A percentile compares a stretch with the other conserved stretches of the same genome.
These are phyloP conservation scores for Plebejus argus DNA, from an alignment of 2,888 invertebrate genomes.

Conservation along the genomic window DNA sequence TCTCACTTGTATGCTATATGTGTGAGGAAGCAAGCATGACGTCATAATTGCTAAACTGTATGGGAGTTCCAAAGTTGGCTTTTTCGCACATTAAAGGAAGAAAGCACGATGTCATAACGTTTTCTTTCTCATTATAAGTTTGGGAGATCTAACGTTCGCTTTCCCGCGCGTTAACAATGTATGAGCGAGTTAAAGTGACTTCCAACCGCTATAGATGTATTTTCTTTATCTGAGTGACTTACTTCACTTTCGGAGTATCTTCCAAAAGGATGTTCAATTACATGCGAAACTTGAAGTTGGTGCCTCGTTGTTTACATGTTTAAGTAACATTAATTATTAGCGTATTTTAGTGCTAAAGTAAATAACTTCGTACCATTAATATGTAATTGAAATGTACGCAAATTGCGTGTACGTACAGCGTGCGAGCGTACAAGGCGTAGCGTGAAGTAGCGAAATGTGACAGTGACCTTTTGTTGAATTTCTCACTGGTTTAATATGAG, in stretches of 20 bases:
- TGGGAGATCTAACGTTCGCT: background rate
- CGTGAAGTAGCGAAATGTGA: slow-evolving; percentile 11
- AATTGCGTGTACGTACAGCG: background rate
- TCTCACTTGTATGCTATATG: background rate
- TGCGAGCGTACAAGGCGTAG: background rate
- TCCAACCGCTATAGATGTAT: background rate
- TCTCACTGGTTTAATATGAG: slow-evolving; percentile 1
- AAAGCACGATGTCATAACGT: too few species aligned
- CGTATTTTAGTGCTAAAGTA: slow-evolving; percentile 12
- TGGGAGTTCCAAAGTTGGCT: too few species aligned
- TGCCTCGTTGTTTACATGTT: slow-evolving; percentile 21
- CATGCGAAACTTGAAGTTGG: slow-evolving; percentile 15
- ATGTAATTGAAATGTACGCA: slow-evolving; percentile 5
- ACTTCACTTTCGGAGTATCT: background rate
- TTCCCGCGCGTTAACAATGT: background rate
- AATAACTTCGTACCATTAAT: background rate
- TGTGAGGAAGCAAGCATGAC: background rate
- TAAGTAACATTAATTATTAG: slow-evolving; percentile 19
- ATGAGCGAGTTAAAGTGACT: background rate
- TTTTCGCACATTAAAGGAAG: too few species aligned
- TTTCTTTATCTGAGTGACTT: background rate
- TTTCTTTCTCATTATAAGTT: too few species aligned
- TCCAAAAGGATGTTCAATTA: slow-evolving; percentile 5
- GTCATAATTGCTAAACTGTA: too few species aligned
- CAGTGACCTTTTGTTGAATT: slow-evolving; percentile 26